Evolutionary conservation across 1,140 invertebrate genomes (phyloP), one percentile per base, ranked within the genome.

Genomic region (Drosophila novamexicana): DNA sequence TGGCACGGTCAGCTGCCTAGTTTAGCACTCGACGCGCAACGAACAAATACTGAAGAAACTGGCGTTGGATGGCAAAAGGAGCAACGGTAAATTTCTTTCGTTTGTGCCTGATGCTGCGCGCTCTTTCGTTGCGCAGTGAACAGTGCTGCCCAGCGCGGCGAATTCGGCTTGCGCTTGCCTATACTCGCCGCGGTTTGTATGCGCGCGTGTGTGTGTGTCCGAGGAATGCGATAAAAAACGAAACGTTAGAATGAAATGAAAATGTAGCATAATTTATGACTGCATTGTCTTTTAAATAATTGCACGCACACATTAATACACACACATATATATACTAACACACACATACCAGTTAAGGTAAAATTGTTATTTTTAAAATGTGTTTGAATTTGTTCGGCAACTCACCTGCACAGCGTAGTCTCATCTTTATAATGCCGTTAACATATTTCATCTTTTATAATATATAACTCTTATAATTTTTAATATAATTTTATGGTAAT

Each of bases 221-320:
- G 75, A 83, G 83, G 83, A 88, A 88, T 88, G 83, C 83, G 68
- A 88, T 88, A 88, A 88, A 88, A 88, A 88, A 89, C 84, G 84
- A 88, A 88, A 68, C 84, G 80, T 88, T 88, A 88, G 83, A 89
- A 89, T 80, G 80, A 88, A 88, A 88, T 88, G 83, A 88, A 88
- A 88, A 88, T 88, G 83, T 88, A 88, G 84, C 83, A 88, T 88
- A 88, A 88, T 88, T 88, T 88, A 88, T 88, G 83, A 71, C 84
- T 89, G 77, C 83, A 88, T 88, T 85, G 80, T 83, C 84, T 89
- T 88, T 88, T 88, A 88, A 88, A 88, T 88, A 88, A 88, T 88
- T 88, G 79, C 84, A 89, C 83, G 73, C 83, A 79, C 67, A 88
- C 72, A 78, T 76, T 82, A 68, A 72, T 47, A 56, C 36, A 57